These are phyloP conservation scores for Enteromius argenteus DNA, from an alignment of 2,797 vertebrate genomes.

Conservation along the genomic window DNA sequence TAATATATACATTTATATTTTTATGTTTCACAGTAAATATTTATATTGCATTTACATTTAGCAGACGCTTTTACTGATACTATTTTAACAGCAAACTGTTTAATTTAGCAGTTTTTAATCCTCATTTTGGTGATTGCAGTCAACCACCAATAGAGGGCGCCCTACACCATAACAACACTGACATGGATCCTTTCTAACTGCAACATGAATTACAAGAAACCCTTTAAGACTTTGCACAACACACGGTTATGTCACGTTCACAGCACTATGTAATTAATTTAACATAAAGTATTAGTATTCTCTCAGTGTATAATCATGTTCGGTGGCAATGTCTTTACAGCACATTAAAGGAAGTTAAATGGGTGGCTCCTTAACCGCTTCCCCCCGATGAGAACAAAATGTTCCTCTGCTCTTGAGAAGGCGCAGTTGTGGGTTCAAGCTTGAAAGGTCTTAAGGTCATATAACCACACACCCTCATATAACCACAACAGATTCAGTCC, in stretches of 20 bases:
- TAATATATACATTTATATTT: no score
- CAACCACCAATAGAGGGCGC: constrained; percentile 22
- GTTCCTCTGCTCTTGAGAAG: not conserved
- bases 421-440: not conserved
- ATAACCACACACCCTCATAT: constrained; percentile 10
- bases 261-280: not conserved
- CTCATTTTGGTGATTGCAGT: not conserved
- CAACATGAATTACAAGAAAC: not conserved
- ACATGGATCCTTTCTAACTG: not conserved
- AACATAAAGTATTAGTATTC: not conserved
- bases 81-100: not conserved
- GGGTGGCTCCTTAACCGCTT: constrained; percentile 28
- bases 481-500: not conserved
- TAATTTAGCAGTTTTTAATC: not conserved
- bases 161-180: not conserved
- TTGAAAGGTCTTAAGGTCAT: constrained; percentile 15
- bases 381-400: constrained; percentile 16
- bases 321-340: not conserved
- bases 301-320: not conserved
- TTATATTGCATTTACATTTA: no score
- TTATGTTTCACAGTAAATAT: no score
- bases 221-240: not conserved
- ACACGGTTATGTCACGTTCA: not conserved
- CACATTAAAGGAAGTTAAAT: constrained; percentile 8
- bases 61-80: no score